Percentiles rank a stretch among this genome's conserved stretches.
These are phyloP conservation scores for Montipora sp. DNA, from an alignment of 64 coral and sea anemone genomes.

Conservation along the genomic window DNA sequence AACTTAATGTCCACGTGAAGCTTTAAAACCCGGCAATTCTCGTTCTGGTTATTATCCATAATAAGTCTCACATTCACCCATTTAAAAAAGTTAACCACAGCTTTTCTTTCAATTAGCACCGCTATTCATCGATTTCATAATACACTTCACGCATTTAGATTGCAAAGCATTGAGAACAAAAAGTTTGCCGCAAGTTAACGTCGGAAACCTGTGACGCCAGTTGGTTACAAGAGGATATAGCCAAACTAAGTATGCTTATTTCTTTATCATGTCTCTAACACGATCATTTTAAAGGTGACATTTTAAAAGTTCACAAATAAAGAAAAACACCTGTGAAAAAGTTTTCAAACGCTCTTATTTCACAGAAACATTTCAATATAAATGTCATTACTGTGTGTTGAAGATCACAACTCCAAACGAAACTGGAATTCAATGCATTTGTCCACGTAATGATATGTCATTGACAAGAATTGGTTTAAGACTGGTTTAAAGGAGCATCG, in stretches of 20 bases:
- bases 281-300: constrained; percentile 4
- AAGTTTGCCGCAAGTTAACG: neutral
- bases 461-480: neutral
- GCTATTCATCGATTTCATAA: constrained; percentile 37
- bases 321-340: constrained; percentile 6
- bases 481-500: no score
- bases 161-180: constrained; percentile 32
- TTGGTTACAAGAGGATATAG: constrained; percentile 19
- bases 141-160: neutral
- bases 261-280: neutral
- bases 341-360: neutral
- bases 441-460: neutral
- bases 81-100: neutral
- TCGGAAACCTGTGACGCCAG: constrained; percentile 8
- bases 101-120: constrained; percentile 54
- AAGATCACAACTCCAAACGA: neutral
- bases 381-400: neutral
- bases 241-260: neutral
- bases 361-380: neutral
- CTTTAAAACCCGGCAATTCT: constrained; percentile 6
- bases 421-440: neutral
- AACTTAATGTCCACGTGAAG: constrained; percentile 1
- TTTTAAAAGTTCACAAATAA: neutral
- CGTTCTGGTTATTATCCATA: constrained; percentile 7
- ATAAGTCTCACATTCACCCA: constrained; percentile 12